Evolutionary conservation across 2,888 invertebrate genomes (phyloP), one percentile per base, ranked within the genome.

Genomic region (Platypus cylindrus): DNA sequence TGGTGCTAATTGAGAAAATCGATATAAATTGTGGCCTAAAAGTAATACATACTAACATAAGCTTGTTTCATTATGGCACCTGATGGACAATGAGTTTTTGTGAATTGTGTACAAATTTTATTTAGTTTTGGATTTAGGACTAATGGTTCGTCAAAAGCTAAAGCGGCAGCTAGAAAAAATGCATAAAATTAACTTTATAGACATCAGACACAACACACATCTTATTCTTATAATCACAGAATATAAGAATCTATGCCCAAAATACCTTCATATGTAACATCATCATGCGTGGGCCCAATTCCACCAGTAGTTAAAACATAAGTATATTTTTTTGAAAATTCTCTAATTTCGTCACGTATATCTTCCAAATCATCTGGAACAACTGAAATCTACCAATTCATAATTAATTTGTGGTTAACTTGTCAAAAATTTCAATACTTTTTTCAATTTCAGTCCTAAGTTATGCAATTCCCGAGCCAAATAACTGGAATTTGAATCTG

Each of bases 271-370:
- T 74, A 80, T 1, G 82, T 82, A 47, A 78, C 64, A 56, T 82
- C 82, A 59, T 82, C 82, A 55, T 82, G 81, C 11, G 82, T 82
- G 2, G 81, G 81, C 9, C 82, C 82, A 40, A 82, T 73, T 18
- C 83, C 83, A 13, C 83, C 83, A 1, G 78, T 70, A 0, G 83
- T 82, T 36, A 83, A 66, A 5, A 83, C 81, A 58, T 73, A 71
- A 27, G 71, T 68, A 52, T 63, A 80, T 32, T 52, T 59, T 2
- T 57, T 48, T 3, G 79, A 76, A 52, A 78, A 77, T 23, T 59
- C 43, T 30, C 56, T 55, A 3, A 83, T 72, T 62, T 80, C 79
- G 15, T 65, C 52, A 3, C 73, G 67, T 37, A 84, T 80, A 28
- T 64, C 67, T 16, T 71, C 62, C 2, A 78, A 52, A 34, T 70